Evolutionary conservation across 2,113 vertebrate genomes (phyloP).

Genomic region (Tetrao urogallus): DNA sequence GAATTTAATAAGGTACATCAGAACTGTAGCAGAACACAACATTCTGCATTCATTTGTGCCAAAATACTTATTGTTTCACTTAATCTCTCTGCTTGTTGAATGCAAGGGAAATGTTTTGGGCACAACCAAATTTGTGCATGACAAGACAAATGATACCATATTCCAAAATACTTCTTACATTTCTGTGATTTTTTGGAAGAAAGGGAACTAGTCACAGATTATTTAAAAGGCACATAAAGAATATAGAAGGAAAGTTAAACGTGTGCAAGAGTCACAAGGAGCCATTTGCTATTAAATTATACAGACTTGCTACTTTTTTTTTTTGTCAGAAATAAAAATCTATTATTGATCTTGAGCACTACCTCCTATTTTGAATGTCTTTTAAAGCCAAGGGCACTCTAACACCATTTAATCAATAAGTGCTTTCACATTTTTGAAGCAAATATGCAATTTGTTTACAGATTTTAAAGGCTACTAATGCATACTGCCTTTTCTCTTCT

Average conservation of each 20-base stretch:
- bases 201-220: background rate
- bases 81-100: background rate
- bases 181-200: constrained; percentile 1
- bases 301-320: constrained; percentile 29
- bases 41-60: background rate
- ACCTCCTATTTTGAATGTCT: constrained; percentile 64
- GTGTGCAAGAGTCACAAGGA: background rate
- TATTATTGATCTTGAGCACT: constrained; percentile 65
- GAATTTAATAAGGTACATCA: background rate
- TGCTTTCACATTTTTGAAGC: constrained; percentile 35
- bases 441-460: constrained; percentile 57
- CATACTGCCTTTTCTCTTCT: constrained; percentile 17
- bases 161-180: background rate
- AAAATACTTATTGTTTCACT: background rate
- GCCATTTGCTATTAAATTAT: constrained; percentile 40
- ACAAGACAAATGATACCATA: background rate
- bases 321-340: constrained; percentile 68
- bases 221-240: background rate
- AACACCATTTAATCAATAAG: constrained; percentile 70
- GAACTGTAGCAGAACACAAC: background rate
- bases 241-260: background rate
- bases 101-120: background rate
- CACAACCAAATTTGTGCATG: background rate
- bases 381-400: constrained; percentile 64
- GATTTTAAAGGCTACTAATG: constrained; percentile 50